A percentile compares a stretch with the other conserved stretches of the same genome.
Conservation (phyloP, 2,113 vertebrate species). For the Lasiurus borealis region DNA sequence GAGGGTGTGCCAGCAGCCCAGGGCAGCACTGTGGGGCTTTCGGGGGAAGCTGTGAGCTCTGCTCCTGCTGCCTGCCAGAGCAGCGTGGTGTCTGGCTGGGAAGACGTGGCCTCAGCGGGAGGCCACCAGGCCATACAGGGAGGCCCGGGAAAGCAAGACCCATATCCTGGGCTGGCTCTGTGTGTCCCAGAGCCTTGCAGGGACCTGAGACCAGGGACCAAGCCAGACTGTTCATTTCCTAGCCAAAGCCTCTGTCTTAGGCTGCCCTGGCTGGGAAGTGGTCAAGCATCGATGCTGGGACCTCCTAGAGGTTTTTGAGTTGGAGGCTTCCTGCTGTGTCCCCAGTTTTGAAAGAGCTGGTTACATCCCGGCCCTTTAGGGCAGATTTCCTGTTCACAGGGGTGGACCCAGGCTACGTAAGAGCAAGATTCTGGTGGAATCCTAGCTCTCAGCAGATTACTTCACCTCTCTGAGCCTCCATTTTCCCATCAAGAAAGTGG, state of each 20-base stretch:
- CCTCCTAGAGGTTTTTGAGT: neutral
- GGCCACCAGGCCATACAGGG: neutral
- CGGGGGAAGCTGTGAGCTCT: neutral
- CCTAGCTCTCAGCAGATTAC: neutral
- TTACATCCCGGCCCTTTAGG: neutral
- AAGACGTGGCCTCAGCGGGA: neutral
- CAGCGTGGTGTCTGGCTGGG: conserved; percentile 25
- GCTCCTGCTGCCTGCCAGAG: conserved; percentile 41
- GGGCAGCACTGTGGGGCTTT: neutral
- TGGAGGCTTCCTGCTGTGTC: neutral
- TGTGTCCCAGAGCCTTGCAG: neutral
- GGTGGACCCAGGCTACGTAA: neutral
- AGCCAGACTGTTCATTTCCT: conserved; percentile 52
- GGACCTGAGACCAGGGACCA: neutral
- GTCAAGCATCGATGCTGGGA: neutral
- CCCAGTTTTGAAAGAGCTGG: neutral
- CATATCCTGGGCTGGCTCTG: conserved; percentile 23
- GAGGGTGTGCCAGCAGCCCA: neutral
- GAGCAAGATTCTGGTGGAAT: neutral
- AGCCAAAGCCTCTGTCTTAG: neutral
- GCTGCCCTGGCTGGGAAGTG: neutral
- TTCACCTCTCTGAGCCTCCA: neutral
- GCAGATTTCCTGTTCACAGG: neutral
- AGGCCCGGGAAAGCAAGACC: conserved; percentile 4
- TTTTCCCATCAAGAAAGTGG: neutral